Evolutionary conservation across 2,113 vertebrate genomes (phyloP).

Genomic region (Oxyura jamaicensis): DNA sequence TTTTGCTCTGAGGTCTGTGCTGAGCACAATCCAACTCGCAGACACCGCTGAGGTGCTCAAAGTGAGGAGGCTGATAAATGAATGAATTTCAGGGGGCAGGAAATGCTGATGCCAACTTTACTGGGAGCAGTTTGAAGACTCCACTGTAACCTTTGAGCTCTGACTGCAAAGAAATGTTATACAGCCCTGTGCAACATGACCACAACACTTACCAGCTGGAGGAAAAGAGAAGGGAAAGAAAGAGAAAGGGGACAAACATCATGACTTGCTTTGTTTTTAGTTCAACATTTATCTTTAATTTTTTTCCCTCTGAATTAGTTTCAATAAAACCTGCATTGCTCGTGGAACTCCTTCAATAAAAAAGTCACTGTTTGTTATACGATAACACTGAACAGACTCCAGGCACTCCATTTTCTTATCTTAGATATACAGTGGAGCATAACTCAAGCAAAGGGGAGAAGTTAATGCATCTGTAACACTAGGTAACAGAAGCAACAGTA

Average conservation of each 20-base stretch:
- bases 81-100: background rate
- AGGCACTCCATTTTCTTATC: conserved; percentile 81
- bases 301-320: conserved; percentile 72
- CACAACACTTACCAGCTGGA: background rate
- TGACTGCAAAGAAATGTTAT: background rate
- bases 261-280: conserved; percentile 63
- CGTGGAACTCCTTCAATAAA: conserved; percentile 80
- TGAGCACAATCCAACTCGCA: background rate
- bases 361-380: conserved; percentile 79
- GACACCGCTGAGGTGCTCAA: background rate
- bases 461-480: conserved; percentile 73
- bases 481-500: conserved; percentile 83
- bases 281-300: conserved; percentile 64
- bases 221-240: conserved; percentile 4
- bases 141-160: conserved; percentile 39
- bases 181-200: background rate
- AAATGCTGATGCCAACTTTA: background rate
- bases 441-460: conserved; percentile 78
- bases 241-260: conserved; percentile 43
- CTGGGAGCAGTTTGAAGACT: background rate
- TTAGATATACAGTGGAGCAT: conserved; percentile 81
- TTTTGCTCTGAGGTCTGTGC: conserved; percentile 2
- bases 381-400: conserved; percentile 82
- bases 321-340: conserved; percentile 74
- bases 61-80: background rate